A percentile compares a stretch with the other conserved stretches of the same genome.
These are phyloP conservation scores for Gracilinanus agilis DNA, from an alignment of 2,113 vertebrate genomes.

Conservation along the genomic window DNA sequence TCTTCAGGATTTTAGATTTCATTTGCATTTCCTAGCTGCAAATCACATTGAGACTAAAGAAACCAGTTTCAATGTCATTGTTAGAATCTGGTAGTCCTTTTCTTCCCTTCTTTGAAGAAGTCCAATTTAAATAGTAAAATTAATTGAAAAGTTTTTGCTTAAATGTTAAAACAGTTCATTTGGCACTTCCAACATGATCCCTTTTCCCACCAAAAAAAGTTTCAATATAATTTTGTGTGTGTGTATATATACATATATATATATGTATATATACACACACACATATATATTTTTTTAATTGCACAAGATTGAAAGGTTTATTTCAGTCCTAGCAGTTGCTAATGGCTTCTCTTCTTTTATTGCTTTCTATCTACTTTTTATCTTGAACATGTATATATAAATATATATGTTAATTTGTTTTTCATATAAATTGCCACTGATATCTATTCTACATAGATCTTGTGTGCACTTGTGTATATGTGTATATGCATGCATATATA, in stretches of 20 bases:
- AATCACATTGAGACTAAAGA: neutral
- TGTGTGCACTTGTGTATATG: neutral
- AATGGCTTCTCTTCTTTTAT: neutral
- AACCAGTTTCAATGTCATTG: neutral
- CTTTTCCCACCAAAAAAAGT: too few species aligned
- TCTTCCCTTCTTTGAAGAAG: neutral
- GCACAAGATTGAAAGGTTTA: too few species aligned
- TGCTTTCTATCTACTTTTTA: neutral
- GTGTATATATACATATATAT: too few species aligned
- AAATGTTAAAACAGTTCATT: neutral
- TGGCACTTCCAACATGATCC: neutral
- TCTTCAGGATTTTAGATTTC: neutral
- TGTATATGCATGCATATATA: too few species aligned
- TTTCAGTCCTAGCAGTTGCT: neutral
- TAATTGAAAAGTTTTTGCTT: neutral
- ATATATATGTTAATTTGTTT: neutral
- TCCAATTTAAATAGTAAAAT: constrained; percentile 3
- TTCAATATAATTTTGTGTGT: too few species aligned
- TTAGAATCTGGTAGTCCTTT: neutral
- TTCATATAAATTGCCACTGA: neutral
- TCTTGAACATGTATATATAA: neutral
- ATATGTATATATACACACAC: too few species aligned
- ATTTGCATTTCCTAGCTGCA: neutral
- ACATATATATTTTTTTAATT: too few species aligned
- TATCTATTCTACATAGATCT: neutral